A percentile compares a stretch with the other conserved stretches of the same genome.
These are phyloP conservation scores for Syrrhaptes paradoxus DNA, from an alignment of 2,113 vertebrate genomes.

Conservation along the genomic window DNA sequence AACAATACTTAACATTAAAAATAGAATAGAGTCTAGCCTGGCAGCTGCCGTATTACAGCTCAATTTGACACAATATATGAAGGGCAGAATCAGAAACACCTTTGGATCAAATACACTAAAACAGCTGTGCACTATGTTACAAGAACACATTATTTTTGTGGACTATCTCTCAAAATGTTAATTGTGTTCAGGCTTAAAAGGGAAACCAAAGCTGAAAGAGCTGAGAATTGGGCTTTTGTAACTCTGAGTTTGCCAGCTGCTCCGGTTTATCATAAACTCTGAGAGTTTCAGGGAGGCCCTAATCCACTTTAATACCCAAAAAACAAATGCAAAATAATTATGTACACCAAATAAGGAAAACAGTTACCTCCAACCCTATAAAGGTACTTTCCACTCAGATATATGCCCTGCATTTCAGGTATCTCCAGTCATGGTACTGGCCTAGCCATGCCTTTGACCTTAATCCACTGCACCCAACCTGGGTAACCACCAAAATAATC, in stretches of 20 bases:
- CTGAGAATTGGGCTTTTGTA: not conserved
- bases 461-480: not conserved
- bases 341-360: not conserved
- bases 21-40: not conserved
- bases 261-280: not conserved
- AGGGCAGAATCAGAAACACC: not conserved
- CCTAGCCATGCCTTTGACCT: not conserved
- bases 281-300: not conserved
- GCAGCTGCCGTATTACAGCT: not conserved
- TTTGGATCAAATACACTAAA: not conserved
- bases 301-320: not conserved
- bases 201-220: not conserved
- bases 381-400: not conserved
- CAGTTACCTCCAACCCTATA: not conserved
- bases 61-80: not conserved
- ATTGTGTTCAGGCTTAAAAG: not conserved
- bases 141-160: not conserved
- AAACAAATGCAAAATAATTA: not conserved
- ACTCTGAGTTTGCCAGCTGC: not conserved
- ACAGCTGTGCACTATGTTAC: not conserved
- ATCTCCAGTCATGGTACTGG: not conserved
- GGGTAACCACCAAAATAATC: not conserved
- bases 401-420: not conserved
- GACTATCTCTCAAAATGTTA: not conserved
- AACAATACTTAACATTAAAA: not conserved